phyloP scores from a whole-genome alignment of 2,888 invertebrate species.

The Harmothoe impar region DNA sequence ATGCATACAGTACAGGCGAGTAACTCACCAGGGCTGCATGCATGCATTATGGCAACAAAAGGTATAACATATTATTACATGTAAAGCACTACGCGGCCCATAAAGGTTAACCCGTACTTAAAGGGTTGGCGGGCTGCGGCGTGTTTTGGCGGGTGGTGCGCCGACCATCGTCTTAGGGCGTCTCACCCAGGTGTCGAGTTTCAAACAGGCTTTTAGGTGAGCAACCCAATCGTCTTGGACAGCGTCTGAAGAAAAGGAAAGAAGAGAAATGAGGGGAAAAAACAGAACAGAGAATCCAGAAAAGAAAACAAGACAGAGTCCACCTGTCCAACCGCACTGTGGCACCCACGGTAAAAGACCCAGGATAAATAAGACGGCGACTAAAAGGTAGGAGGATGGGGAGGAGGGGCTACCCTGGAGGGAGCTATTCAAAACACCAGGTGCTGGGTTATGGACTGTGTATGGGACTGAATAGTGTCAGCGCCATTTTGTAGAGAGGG shows the following conservation, averaged over 20 bases:
- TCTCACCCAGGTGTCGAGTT: conserved; percentile 8
- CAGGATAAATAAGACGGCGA: conserved; percentile 12
- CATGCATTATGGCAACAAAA: too few relatives aligned
- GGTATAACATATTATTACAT: too few relatives aligned
- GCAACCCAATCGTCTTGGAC: conserved; percentile 25
- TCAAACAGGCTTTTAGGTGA: conserved; percentile 31
- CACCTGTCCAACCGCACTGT: neutral
- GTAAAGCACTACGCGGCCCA: too few relatives aligned
- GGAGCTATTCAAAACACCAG: too few relatives aligned
- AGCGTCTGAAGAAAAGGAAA: neutral
- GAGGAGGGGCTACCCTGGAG: neutral
- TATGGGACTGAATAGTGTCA: too few relatives aligned
- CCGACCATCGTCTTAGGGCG: neutral
- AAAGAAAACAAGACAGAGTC: neutral
- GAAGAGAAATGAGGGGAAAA: neutral
- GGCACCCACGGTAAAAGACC: neutral
- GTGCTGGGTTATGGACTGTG: too few relatives aligned
- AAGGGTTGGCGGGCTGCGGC: neutral
- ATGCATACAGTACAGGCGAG: too few relatives aligned
- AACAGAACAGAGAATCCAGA: neutral
- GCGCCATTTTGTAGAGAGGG: too few relatives aligned
- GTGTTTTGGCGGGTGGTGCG: neutral
- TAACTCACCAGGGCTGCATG: too few relatives aligned
- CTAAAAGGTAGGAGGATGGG: neutral
- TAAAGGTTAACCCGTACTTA: too few relatives aligned